These are phyloP conservation scores for Phymatocera aterrima DNA, from an alignment of 2,888 invertebrate species.

Conservation along the genomic window DNA sequence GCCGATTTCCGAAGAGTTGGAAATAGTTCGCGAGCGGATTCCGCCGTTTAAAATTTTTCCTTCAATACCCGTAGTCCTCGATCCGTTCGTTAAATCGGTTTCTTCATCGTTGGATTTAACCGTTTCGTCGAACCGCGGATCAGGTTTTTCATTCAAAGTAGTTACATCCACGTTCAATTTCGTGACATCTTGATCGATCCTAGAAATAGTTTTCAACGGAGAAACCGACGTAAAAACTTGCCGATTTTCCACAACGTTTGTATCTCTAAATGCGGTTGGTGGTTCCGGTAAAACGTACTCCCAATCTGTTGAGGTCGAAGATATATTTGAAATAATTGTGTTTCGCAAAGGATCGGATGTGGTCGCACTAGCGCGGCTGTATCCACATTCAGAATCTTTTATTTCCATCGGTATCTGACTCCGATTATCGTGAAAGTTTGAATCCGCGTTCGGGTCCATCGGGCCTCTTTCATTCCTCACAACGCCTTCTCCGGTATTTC, in stretches of 20 bases:
- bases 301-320: conserved; percentile 69
- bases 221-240: conserved; percentile 54
- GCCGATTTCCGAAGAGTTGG: conserved; percentile 4
- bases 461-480: background rate
- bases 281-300: conserved; percentile 79
- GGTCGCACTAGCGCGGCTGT: too few species aligned
- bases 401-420: background rate
- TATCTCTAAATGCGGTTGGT: conserved; percentile 78
- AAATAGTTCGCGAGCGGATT: background rate
- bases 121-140: conserved; percentile 5
- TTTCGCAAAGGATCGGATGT: background rate
- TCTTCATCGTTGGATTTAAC: conserved; percentile 24
- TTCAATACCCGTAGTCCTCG: background rate
- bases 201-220: background rate
- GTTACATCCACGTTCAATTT: background rate
- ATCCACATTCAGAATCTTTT: background rate
- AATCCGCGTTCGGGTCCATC: background rate
- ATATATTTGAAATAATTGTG: background rate
- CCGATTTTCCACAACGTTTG: conserved; percentile 7
- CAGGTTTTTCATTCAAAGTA: background rate
- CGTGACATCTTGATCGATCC: background rate
- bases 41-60: background rate
- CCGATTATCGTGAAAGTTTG: conserved; percentile 23
- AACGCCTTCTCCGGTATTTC: background rate
- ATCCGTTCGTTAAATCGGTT: background rate